Evolutionary conservation across 2,797 vertebrate genomes (phyloP).

Genomic region (Bradypodion ventrale): DNA sequence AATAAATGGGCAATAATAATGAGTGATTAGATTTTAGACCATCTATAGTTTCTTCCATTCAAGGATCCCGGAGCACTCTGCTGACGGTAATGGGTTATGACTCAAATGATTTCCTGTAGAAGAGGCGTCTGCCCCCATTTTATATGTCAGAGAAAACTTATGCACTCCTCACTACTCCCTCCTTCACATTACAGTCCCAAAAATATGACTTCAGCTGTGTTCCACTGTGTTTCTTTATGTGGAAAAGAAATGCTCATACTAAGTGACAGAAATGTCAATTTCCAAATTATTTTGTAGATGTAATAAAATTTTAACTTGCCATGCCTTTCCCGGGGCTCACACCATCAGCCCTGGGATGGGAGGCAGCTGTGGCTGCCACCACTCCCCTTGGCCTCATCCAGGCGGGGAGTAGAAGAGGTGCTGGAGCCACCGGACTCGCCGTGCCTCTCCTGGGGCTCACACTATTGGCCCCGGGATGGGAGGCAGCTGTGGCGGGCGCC

Average conservation of each 20-base stretch:
- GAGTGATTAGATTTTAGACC: neutral
- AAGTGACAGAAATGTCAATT: too few relatives aligned
- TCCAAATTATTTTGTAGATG: too few relatives aligned
- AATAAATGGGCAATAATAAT: conserved; percentile 13
- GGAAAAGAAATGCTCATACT: neutral
- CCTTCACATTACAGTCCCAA: neutral
- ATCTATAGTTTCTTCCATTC: neutral
- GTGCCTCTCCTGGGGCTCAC: too few relatives aligned
- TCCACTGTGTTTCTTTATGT: neutral
- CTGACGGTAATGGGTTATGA: neutral
- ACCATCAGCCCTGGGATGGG: too few relatives aligned
- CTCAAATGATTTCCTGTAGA: neutral
- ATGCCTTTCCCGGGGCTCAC: too few relatives aligned
- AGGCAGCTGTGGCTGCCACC: too few relatives aligned
- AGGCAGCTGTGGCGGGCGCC: too few relatives aligned
- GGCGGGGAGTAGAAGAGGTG: too few relatives aligned
- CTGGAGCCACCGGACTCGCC: too few relatives aligned
- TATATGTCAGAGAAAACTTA: neutral
- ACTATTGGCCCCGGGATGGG: too few relatives aligned
- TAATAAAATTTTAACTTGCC: too few relatives aligned
- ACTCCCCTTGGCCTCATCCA: too few relatives aligned
- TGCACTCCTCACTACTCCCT: neutral
- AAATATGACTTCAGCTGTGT: neutral
- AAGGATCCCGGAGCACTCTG: neutral
- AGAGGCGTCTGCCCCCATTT: neutral